Percentiles rank a stretch among this genome's conserved stretches.
Evolutionary conservation across 2,888 invertebrate species (phyloP).

Genomic region (Choreutis nemorana): DNA sequence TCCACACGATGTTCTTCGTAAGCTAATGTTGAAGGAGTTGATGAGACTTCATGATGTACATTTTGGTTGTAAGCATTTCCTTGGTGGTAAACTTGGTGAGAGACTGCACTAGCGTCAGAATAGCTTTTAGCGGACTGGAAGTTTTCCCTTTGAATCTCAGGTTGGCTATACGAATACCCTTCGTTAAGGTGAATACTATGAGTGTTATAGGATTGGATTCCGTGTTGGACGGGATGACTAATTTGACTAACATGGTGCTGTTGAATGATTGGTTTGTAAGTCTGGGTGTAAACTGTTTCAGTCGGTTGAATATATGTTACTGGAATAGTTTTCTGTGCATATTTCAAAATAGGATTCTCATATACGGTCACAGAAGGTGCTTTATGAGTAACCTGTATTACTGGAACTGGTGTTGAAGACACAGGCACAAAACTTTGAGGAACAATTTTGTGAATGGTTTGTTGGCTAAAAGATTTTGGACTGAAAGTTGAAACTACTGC

Average conservation of each 20-base stretch:
- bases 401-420: constrained; percentile 30
- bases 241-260: constrained; percentile 30
- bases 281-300: constrained; percentile 32
- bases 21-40: constrained; percentile 39
- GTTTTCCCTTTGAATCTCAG: constrained; percentile 45
- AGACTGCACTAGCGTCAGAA: constrained; percentile 47
- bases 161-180: constrained; percentile 41
- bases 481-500: constrained; percentile 29
- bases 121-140: constrained; percentile 27
- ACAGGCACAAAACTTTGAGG: constrained; percentile 26
- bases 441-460: constrained; percentile 40
- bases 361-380: constrained; percentile 41
- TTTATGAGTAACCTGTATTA: constrained; percentile 30
- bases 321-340: constrained; percentile 37
- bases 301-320: constrained; percentile 34
- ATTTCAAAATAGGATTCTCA: constrained; percentile 44
- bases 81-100: constrained; percentile 47
- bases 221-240: constrained; percentile 28
- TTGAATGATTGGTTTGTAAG: constrained; percentile 33
- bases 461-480: constrained; percentile 40
- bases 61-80: constrained; percentile 26
- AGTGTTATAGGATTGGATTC: constrained; percentile 21
- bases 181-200: constrained; percentile 28
- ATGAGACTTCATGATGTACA: constrained; percentile 33
- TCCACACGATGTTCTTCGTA: constrained; percentile 48